phyloP scores from a whole-genome alignment of 35 echinoderm and acorn worm species.

The Strongylocentrotus purpuratus region DNA sequence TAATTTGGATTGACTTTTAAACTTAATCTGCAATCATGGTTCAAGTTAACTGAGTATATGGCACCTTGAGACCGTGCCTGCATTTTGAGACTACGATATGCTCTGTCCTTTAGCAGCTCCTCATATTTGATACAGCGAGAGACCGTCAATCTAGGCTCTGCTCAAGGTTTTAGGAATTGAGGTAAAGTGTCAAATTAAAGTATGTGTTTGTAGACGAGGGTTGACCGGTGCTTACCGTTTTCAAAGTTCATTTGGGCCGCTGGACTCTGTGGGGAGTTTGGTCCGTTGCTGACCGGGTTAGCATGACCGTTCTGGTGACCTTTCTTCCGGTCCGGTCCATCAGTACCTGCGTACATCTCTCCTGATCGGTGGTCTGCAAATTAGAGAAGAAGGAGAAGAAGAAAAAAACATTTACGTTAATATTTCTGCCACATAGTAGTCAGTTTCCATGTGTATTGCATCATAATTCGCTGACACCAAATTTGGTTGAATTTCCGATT shows the following conservation, averaged over 20 bases:
- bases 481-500: too few species aligned
- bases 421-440: too few species aligned
- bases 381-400: too few species aligned
- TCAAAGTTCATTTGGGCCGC: conserved; percentile 25
- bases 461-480: too few species aligned
- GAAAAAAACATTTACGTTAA: too few species aligned
- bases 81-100: too few species aligned
- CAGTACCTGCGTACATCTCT: neutral
- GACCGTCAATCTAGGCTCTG: too few species aligned
- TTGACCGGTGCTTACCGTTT: neutral
- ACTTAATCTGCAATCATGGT: neutral
- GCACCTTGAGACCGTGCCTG: too few species aligned
- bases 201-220: neutral
- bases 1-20: neutral
- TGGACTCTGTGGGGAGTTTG: neutral
- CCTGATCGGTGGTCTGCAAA: conserved; percentile 13
- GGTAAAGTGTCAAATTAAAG: neutral
- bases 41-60: neutral
- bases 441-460: too few species aligned
- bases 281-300: conserved; percentile 28
- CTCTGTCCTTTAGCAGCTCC: too few species aligned
- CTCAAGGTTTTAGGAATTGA: neutral
- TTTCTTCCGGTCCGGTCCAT: neutral
- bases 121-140: neutral
- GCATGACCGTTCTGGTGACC: conserved; percentile 27